Conservation (phyloP, 2,888 invertebrate genomes). For the Xanthorhoe spadicearia region DNA sequence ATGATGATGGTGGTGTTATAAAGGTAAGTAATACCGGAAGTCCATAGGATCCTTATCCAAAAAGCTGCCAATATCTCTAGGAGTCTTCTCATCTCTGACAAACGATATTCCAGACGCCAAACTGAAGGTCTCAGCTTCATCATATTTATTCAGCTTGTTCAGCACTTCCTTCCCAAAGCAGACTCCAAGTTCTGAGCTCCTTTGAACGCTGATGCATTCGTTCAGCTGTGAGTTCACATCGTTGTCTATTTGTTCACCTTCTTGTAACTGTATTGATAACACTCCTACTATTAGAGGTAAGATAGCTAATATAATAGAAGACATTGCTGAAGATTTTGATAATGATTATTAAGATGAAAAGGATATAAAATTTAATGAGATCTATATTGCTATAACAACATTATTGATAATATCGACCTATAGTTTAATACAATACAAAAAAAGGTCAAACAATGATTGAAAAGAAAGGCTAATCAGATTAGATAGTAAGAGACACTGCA, state of each 20-base stretch:
- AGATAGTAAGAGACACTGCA: not conserved
- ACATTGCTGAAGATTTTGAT: slow-evolving; percentile 17
- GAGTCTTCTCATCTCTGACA: slow-evolving; percentile 86
- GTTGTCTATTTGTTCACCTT: slow-evolving; percentile 72
- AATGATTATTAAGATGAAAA: slow-evolving; percentile 7
- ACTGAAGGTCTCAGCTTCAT: slow-evolving; percentile 87
- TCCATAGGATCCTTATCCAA: slow-evolving; percentile 90
- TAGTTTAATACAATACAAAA: not conserved
- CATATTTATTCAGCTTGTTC: slow-evolving; percentile 86
- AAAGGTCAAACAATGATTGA: too few species aligned
- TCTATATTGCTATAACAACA: not conserved
- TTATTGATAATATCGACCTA: not conserved
- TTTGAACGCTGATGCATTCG: slow-evolving; percentile 69
- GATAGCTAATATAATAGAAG: slow-evolving; percentile 14
- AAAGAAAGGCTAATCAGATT: too few species aligned
- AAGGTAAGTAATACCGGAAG: slow-evolving; percentile 81
- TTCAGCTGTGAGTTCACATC: slow-evolving; percentile 68
- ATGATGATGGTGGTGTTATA: too few species aligned
- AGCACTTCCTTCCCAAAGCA: slow-evolving; percentile 90
- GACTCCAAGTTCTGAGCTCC: slow-evolving; percentile 80
- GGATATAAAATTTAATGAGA: not conserved
- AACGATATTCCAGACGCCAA: slow-evolving; percentile 87
- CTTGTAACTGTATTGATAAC: slow-evolving; percentile 71
- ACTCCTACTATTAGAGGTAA: slow-evolving; percentile 59
- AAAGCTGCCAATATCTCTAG: slow-evolving; percentile 87